Base-by-base conservation (phyloP, 1,140 invertebrate species). In the Drosophila littoralis region DNA sequence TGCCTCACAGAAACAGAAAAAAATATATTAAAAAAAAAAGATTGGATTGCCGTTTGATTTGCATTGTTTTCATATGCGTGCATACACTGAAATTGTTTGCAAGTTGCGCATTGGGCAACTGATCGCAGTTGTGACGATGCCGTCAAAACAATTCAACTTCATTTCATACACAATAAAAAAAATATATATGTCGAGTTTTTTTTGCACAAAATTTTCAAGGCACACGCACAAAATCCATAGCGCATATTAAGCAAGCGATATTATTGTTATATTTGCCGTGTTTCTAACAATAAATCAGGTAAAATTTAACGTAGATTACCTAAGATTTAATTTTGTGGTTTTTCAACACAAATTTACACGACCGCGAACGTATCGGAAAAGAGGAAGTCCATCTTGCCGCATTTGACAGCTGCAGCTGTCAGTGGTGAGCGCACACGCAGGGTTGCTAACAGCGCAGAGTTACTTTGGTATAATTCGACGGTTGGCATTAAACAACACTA, bases 311-410 rank as follows among this genome's bases (percentile, higher is more conserved):
- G 75, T 46, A 79, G 90, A 88, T 92, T 92, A 92, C 91, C 91
- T 92, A 86, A 79, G 91, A 92, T 92, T 86, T 83, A 81, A 68
- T 75, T 71, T 86, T 86, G 80, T 91, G 80, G 76, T 90, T 88
- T 85, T 91, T 80, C 80, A 91, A 91, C 72, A 91, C 88, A 90
- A 89, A 81, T 86, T 83, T 85, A 91, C 90, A 88, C 90, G 82
- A 91, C 84, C 90, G 90, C 90, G 89, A 91, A 91, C 89, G 89
- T 88, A 91, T 91, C 86, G 88, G 86, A 90, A 91, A 91, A 91
- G 89, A 91, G 88, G 88, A 91, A 90, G 88, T 91, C 60, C 68
- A 73, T 74, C 52, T 73, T 70, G 73, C 63, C 64, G 52, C 74
- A 81, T 77, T 83, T 91, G 88, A 79, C 82, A 90, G 58, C 77